phyloP scores from a whole-genome alignment of 2,797 vertebrate genomes.

The Acomys russatus region DNA sequence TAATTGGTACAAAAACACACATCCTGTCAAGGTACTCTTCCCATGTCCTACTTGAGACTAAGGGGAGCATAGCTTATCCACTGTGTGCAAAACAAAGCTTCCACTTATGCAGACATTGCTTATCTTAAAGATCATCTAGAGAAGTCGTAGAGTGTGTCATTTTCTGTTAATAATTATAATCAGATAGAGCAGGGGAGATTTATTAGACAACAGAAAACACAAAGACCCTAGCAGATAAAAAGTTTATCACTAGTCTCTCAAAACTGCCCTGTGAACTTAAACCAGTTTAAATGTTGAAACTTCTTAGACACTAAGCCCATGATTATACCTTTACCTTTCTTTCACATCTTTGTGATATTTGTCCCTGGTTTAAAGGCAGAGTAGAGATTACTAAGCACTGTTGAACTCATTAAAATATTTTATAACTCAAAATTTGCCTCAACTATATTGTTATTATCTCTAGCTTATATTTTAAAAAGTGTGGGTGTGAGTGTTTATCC shows the following conservation, averaged over 20 bases:
- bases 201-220: neutral
- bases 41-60: neutral
- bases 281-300: neutral
- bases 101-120: neutral
- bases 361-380: neutral
- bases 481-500: neutral
- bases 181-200: neutral
- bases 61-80: neutral
- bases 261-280: neutral
- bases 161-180: neutral
- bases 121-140: neutral
- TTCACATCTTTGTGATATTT: neutral
- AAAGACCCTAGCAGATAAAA: neutral
- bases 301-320: neutral
- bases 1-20: neutral
- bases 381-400: neutral
- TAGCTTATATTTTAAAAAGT: neutral
- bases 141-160: neutral
- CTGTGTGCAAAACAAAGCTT: neutral
- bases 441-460: neutral
- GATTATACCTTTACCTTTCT: neutral
- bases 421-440: neutral
- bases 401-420: constrained; percentile 3
- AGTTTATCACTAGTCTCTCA: neutral
- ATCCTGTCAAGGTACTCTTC: neutral